Evolutionary conservation across 2,113 vertebrate genomes (phyloP), one percentile per base, ranked within the genome.

Genomic region (Hystrix brachyura): DNA sequence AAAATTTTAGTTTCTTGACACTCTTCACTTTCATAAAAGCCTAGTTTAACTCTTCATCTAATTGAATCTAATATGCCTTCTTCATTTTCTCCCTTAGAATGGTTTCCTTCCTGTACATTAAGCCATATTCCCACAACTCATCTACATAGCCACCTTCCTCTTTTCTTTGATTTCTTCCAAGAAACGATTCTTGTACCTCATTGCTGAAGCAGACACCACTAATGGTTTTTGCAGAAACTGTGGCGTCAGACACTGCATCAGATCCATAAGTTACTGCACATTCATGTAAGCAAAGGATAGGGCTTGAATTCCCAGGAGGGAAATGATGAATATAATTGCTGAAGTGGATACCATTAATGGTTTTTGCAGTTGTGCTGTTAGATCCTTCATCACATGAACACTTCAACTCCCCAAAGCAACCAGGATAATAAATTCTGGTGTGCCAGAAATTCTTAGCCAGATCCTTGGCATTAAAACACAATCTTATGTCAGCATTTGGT

Each of bases 201-300:
- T 57, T 81, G 89, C 90, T 94, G 80, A 97, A 76, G 97, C 97
- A 96, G 96, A 98, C 97, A 90, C 94, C 87, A n/a, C 96, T 98
- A 97, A 98, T 98, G 97, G 74, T 78, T 97, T 98, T 91, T 97
- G 95, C 97, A 97, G 97, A 96, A 92, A 82, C 92, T 12, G 67
- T 96, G 97, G 96, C 95, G 92, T 97, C 96, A 97, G 96, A 76
- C 91, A 21, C 46, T 79, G 62, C 86, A 96, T 46, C 93, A 89
- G 69, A 93, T 95, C 90, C 92, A 87, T 97, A 97, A 94, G 83
- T 96, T 86, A 84, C 96, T 71, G 62, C 87, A 91, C 83, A 71
- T 96, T 79, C 87, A 80, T 84, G 96, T 65, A 69, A 91, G 64
- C 83, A n/a, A 67, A 96, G 74, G 79, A 55, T 59, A 80, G 86